Percentiles rank a stretch among this genome's conserved stretches.
These are phyloP conservation scores for Amblyornis subalaris DNA, from an alignment of 2,113 vertebrate species.

Conservation along the genomic window DNA sequence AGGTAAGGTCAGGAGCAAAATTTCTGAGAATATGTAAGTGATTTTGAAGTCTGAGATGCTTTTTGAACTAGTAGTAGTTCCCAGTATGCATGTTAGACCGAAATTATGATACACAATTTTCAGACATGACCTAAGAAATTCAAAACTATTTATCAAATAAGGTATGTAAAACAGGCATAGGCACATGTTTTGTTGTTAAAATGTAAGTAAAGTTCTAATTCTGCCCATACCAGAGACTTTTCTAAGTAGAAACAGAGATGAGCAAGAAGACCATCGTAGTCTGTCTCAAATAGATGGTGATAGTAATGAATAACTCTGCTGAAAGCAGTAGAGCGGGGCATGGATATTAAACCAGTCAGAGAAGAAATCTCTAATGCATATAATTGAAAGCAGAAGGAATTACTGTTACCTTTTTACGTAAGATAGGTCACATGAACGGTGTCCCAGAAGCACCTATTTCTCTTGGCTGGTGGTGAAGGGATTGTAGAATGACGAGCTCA, in stretches of 20 bases:
- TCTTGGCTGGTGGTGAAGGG: neutral
- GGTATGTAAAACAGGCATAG: neutral
- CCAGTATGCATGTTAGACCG: neutral
- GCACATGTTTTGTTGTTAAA: neutral
- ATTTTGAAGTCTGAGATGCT: neutral
- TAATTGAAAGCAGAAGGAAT: neutral
- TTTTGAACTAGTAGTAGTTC: neutral
- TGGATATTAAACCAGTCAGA: neutral
- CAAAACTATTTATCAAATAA: neutral
- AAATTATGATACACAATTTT: neutral
- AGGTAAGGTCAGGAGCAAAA: neutral
- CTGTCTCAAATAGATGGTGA: neutral
- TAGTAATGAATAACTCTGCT: neutral
- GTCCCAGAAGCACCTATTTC: neutral
- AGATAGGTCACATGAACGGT: neutral
- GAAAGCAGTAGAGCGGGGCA: neutral
- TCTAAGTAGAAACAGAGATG: neutral
- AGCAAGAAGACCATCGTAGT: neutral
- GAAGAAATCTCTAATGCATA: neutral
- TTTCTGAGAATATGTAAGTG: neutral
- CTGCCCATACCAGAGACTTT: neutral
- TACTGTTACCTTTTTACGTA: neutral
- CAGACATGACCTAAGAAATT: neutral
- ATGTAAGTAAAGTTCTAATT: neutral
- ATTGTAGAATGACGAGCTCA: neutral